A percentile compares a stretch with the other conserved stretches of the same genome.
Conservation (phyloP, 2,797 vertebrate species). For the Sarcoramphus papa region DNA sequence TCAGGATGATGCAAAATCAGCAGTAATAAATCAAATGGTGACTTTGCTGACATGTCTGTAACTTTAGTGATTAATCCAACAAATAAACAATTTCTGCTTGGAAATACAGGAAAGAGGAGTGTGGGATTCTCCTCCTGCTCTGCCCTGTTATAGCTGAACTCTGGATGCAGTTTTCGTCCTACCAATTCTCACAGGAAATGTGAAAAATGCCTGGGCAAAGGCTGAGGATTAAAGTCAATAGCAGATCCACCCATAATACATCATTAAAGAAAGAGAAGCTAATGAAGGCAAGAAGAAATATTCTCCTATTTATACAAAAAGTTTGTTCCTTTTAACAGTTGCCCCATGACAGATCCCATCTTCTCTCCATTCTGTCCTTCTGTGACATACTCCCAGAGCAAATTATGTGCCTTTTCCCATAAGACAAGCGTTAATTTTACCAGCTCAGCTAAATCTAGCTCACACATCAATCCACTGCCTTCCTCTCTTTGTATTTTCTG, state of each 20-base stretch:
- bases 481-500: neutral
- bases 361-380: neutral
- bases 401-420: neutral
- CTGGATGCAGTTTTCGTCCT: neutral
- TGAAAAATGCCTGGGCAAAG: neutral
- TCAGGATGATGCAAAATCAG: conserved; percentile 28
- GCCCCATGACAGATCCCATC: neutral
- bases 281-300: neutral
- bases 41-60: conserved; percentile 17
- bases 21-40: neutral
- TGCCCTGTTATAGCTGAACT: neutral
- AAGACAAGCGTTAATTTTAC: neutral
- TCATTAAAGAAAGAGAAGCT: neutral
- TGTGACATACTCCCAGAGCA: neutral
- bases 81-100: conserved; percentile 10
- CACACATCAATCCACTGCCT: neutral
- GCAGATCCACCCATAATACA: neutral
- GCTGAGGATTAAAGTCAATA: neutral
- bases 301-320: neutral
- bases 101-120: neutral
- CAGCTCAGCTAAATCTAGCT: neutral
- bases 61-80: neutral
- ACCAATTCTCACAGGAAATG: neutral
- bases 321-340: neutral
- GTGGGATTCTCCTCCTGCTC: neutral